Base-by-base conservation (phyloP, 1,140 invertebrate genomes). In the Bombus cullumanus region DNA sequence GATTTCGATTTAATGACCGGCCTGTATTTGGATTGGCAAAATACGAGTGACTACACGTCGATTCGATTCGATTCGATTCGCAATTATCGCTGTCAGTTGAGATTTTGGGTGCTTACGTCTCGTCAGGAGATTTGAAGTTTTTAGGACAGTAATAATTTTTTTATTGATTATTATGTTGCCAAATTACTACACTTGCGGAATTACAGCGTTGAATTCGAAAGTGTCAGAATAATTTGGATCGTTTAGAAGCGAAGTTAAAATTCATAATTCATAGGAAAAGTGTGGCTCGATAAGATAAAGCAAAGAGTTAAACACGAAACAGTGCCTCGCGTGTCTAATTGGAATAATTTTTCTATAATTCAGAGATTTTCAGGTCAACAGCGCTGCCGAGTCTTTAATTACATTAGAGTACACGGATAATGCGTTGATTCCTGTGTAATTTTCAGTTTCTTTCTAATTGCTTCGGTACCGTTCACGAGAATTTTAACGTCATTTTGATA, bases 71-170 rank as follows among this genome's bases (percentile, higher is more conserved):
- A 57, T 62, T n/a, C 28, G 59, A 62, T 62, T 53, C 59, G 28
- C 28, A 62, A n/a, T 62, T 62, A 62, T 62, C 59, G 59, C 0
- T 13, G 12, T n/a, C 59, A n/a, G 12, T n/a, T n/a, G 59, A 62
- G 28, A n/a, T 1, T 28, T 62, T 13, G 0, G 28, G 0, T n/a
- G 59, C 12, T n/a, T 3, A 13, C 3, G 28, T 28, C 12, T 12
- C 12, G 28, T 10, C 28, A n/a, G 28, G 4, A n/a, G 28, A 13
- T 62, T n/a, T n/a, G 12, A 62, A 62, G 59, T n/a, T 62, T 62
- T 13, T 53, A 53, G 18, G 18, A 22, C 18, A 53, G 47, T 1
- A 53, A 53, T 53, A 0, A 53, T 22, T 8, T 53, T 53, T 53
- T 2, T 53, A 53, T 53, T 2, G 6, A 22, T 22, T 8, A 18